Evolutionary conservation across 2,113 vertebrate species (phyloP).

Genomic region (Heptranchias perlo): DNA sequence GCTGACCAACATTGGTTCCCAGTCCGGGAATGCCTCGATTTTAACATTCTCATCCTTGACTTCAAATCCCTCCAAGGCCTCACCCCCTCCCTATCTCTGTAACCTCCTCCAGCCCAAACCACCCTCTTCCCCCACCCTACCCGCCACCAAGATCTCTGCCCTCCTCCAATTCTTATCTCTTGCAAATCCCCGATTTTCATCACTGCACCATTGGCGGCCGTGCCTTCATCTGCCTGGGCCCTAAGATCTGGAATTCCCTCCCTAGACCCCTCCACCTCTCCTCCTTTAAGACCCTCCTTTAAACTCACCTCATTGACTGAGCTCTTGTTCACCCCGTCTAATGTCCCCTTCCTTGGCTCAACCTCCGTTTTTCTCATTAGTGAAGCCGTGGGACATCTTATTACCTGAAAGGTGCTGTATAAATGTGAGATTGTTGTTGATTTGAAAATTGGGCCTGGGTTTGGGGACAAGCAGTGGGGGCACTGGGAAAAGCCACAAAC

Average conservation of each 20-base stretch:
- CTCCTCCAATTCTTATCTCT: not conserved
- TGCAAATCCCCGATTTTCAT: not conserved
- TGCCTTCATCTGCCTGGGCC: not conserved
- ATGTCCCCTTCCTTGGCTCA: not conserved
- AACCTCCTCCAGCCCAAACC: not conserved
- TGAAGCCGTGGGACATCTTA: not conserved
- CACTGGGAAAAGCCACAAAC: no score
- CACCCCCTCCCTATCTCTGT: not conserved
- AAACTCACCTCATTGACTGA: not conserved
- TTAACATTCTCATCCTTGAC: not conserved
- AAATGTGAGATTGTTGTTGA: no score
- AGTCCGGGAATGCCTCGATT: not conserved
- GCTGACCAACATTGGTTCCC: not conserved
- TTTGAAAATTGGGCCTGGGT: no score
- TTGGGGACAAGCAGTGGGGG: no score
- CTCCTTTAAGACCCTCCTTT: not conserved
- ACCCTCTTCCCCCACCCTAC: no score
- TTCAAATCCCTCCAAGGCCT: not conserved
- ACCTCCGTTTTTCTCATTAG: not conserved
- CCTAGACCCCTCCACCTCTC: not conserved
- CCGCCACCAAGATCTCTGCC: not conserved
- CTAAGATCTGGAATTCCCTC: not conserved
- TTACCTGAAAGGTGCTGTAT: no score
- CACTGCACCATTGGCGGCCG: no score
- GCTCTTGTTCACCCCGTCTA: not conserved